Evolutionary conservation across 2,888 invertebrate genomes (phyloP).

Genomic region (Ichneumon xanthorius): DNA sequence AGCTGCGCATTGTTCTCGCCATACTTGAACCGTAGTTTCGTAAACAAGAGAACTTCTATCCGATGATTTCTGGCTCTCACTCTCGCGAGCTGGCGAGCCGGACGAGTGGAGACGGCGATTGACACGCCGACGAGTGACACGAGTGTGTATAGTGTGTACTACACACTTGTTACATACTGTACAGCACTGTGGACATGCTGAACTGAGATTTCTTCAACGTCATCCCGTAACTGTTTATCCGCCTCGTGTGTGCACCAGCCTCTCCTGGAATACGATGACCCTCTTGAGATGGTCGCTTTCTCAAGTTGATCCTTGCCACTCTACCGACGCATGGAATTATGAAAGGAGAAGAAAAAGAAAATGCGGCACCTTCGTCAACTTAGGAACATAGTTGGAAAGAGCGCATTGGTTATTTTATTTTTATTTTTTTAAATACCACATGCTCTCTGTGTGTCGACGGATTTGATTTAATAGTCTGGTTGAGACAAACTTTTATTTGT

Average conservation of each 20-base stretch:
- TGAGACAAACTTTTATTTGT: conserved; percentile 1
- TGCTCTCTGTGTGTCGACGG: not conserved
- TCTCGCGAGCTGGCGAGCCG: not conserved
- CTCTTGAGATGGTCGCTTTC: conserved; percentile 7
- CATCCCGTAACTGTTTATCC: conserved; percentile 44
- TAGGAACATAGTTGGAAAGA: not conserved
- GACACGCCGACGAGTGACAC: conserved; percentile 26
- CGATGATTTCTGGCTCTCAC: not conserved
- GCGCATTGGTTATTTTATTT: not conserved
- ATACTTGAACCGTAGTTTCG: not conserved
- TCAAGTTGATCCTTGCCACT: not conserved
- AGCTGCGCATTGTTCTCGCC: not conserved
- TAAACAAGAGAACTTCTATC: not conserved
- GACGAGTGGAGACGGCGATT: conserved; percentile 10
- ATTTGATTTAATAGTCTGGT: conserved; percentile 18
- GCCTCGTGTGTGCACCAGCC: conserved; percentile 2
- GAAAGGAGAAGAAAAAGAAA: not conserved
- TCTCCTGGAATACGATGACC: conserved; percentile 32
- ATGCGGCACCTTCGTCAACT: not conserved
- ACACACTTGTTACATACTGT: conserved; percentile 10
- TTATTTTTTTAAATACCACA: not conserved
- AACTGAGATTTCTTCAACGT: conserved; percentile 39
- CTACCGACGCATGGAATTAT: not conserved
- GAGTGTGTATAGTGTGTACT: conserved; percentile 1
- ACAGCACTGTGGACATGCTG: not conserved